phyloP scores from a whole-genome alignment of 2,113 vertebrate genomes.

The Scatophagus argus region DNA sequence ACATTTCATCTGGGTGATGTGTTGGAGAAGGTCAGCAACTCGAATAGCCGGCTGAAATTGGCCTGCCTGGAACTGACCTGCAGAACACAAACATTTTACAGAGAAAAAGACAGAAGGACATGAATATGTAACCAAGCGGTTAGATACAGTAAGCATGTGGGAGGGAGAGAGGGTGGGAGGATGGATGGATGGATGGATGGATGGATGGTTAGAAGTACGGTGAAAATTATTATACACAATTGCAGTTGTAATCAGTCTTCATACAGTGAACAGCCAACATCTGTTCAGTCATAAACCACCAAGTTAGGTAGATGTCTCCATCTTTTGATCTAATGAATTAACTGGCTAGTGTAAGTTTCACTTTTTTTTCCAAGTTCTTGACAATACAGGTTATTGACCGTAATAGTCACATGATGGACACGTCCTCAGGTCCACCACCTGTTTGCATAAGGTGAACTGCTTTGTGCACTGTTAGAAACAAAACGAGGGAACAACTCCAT shows the following conservation, averaged over 20 bases:
- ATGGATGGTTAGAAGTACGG: background rate
- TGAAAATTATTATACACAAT: background rate
- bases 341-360: too few species aligned
- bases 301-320: too few species aligned
- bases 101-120: background rate
- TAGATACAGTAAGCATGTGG: background rate
- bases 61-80: constrained; percentile 86
- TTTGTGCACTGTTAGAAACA: background rate
- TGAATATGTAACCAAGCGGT: background rate
- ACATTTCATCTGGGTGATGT: constrained; percentile 99
- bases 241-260: background rate
- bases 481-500: background rate
- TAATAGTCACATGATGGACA: too few species aligned
- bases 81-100: background rate
- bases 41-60: constrained; percentile 97
- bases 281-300: background rate
- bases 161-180: background rate
- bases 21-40: constrained; percentile 97
- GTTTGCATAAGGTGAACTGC: background rate
- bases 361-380: too few species aligned
- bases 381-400: too few species aligned
- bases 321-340: too few species aligned
- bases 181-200: background rate
- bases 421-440: too few species aligned
- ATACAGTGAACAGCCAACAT: background rate